Conservation (phyloP, 2,113 vertebrate species). For the Petrocephalus microphthalmus region DNA sequence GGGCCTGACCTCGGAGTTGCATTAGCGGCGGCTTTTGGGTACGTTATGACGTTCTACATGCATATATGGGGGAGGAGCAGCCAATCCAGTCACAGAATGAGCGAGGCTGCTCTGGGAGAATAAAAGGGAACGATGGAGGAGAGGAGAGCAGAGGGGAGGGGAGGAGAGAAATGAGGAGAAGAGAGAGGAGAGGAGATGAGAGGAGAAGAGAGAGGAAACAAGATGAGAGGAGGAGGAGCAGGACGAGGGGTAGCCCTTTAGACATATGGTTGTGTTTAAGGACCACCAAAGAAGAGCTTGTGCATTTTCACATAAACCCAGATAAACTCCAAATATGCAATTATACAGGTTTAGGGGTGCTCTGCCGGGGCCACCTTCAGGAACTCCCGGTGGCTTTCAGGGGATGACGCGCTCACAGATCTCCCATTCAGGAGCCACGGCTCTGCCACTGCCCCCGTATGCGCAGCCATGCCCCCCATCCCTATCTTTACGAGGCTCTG, state of each 20-base stretch:
- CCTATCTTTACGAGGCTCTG: conserved; percentile 52
- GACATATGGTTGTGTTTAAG: conserved; percentile 76
- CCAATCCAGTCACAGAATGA: conserved; percentile 44
- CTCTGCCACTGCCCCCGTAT: neutral
- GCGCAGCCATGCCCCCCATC: conserved; percentile 43
- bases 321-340: conserved; percentile 76
- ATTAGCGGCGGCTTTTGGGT: conserved; percentile 56
- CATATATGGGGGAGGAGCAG: conserved; percentile 44
- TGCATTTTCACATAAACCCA: conserved; percentile 70
- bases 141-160: conserved; percentile 27
- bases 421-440: conserved; percentile 27
- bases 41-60: conserved; percentile 54
- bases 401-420: conserved; percentile 36
- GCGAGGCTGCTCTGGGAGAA: conserved; percentile 32
- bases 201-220: conserved; percentile 16
- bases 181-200: conserved; percentile 25
- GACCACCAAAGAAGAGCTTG: conserved; percentile 74
- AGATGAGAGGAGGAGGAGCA: conserved; percentile 41
- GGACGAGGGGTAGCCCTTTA: conserved; percentile 59
- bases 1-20: conserved; percentile 35
- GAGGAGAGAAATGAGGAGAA: conserved; percentile 21
- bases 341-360: conserved; percentile 69
- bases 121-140: neutral
- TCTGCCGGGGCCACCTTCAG: conserved; percentile 68
- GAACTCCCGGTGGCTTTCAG: conserved; percentile 61